Base-by-base conservation (phyloP, 2,888 invertebrate genomes). In the Drosophila meridiana region DNA sequence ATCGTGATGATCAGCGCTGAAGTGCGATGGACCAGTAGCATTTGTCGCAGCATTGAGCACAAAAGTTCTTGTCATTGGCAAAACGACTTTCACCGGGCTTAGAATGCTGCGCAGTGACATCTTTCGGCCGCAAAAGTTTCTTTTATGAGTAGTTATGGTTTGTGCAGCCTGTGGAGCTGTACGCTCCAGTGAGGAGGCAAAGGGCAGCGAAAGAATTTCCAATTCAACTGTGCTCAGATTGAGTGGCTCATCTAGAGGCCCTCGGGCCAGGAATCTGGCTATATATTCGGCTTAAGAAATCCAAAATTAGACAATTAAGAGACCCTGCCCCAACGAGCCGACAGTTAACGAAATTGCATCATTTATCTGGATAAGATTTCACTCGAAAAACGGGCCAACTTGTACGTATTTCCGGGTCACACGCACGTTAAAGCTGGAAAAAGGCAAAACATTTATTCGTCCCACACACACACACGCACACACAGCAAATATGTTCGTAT, bases 41-140 rank as follows among this genome's bases (percentile, higher is more conserved):
- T 80, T 75, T 80, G 83, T 75, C 73, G 78, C 75, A 68, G 65
- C 75, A 82, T 83, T 75, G 62, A 77, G 82, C 76, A 82, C 81
- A 83, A 80, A 87, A 80, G 78, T 89, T 90, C 90, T 88, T 76
- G 87, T 76, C 70, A 80, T 82, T 83, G 82, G 86, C 76, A 87
- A 84, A 78, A 89, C 91, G 79, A 87, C 88, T 87, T 90, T 91
- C 84, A 78, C 80, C 80, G 73, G 34, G 74, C 76, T 88, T 74
- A 85, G 84, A 88, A 89, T 83, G 78, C 55, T 73, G 69, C 57
- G 66, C 72, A 60, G 48, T 78, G 86, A 77, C 84, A 79, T 81
- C 75, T 87, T 78, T 78, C 67, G 65, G 64, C 68, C 59, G 68
- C 59, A 81, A 70, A 64, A 70, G 68, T 76, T 77, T 77, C 67